Evolutionary conservation across 2,888 invertebrate genomes (phyloP).

Genomic region (Actias luna): DNA sequence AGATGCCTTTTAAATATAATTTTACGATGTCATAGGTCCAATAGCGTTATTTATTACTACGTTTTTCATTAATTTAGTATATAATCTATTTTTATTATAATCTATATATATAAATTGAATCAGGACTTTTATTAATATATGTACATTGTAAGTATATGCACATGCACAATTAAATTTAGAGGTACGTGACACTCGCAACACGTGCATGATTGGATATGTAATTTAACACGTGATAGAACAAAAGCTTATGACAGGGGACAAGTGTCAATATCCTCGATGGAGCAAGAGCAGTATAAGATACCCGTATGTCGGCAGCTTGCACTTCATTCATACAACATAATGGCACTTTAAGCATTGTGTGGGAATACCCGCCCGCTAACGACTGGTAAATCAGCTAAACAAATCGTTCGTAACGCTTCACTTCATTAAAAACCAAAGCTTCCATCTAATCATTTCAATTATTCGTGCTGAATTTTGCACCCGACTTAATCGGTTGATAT

Average conservation of each 20-base stretch:
- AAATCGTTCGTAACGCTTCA: slow-evolving; percentile 17
- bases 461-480: slow-evolving; percentile 33
- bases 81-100: not conserved
- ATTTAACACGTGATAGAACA: slow-evolving; percentile 70
- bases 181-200: slow-evolving; percentile 36
- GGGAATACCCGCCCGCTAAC: slow-evolving; percentile 43
- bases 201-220: slow-evolving; percentile 61
- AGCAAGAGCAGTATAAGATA: slow-evolving; percentile 65
- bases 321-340: slow-evolving; percentile 65
- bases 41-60: too few species aligned
- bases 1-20: too few species aligned
- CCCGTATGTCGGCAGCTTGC: slow-evolving; percentile 70
- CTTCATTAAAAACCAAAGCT: slow-evolving; percentile 15
- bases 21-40: too few species aligned
- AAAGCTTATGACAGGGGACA: slow-evolving; percentile 63
- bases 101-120: not conserved
- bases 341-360: slow-evolving; percentile 60
- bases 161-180: not conserved
- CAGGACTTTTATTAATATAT: not conserved
- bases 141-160: not conserved
- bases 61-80: too few species aligned
- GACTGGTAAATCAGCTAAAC: slow-evolving; percentile 10
- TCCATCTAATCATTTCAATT: slow-evolving; percentile 24
- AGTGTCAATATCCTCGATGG: slow-evolving; percentile 77
- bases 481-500: slow-evolving; percentile 40